Base-by-base conservation (phyloP, 30 jellyfish, hydroid and myxozoan genomes). In the Hydractinia echinata region DNA sequence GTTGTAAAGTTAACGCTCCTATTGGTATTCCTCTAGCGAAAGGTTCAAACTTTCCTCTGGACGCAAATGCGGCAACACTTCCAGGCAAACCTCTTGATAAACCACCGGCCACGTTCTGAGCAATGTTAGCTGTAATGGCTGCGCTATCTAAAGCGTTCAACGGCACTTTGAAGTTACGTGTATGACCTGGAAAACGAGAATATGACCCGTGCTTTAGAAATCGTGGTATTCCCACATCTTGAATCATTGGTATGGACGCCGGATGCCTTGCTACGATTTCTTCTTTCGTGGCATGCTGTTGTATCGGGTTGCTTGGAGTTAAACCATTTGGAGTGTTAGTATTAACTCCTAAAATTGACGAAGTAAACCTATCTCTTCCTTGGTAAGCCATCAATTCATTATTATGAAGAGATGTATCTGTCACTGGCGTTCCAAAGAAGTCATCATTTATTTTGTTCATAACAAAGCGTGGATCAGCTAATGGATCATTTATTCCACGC, bases 401-500 rank as follows among this genome's bases (percentile, higher is more conserved):
- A 89, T 84, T 92, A 76, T 81, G 88, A 62, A 83, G 81, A 39
- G 81, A 67, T 73, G 49, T 73, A 55, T 87, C 95, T 5, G 76
- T 83, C 18, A 81, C 51, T 48, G 98, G 92, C 15, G 96, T 67
- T 20, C 95, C 95, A 77, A 94, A 87, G 91, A 94, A 87, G 19
- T 94, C 99, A 49, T 84, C 95, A 84, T 94, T 94, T 76, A 94
- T 84, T 62, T 83, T 87, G 73, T 94, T 94, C 95, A 94, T 94
- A 16, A 94, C 85, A 81, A 87, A 94, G 53, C 72, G 78, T 8
- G 97, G 99, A 77, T 88, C 96, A 8, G 96, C 72, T 81, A 78
- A 88, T 5, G 99, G 99, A 79, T 94, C 99, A 67, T 61, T 94
- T 82, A 87, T 88, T n/a, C 99, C 99, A 39, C 90, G 90, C 54